Percentiles rank a stretch among this genome's conserved stretches.
These are phyloP conservation scores for Acipenser oxyrinchus DNA, from an alignment of 2,797 vertebrate species.

Conservation along the genomic window DNA sequence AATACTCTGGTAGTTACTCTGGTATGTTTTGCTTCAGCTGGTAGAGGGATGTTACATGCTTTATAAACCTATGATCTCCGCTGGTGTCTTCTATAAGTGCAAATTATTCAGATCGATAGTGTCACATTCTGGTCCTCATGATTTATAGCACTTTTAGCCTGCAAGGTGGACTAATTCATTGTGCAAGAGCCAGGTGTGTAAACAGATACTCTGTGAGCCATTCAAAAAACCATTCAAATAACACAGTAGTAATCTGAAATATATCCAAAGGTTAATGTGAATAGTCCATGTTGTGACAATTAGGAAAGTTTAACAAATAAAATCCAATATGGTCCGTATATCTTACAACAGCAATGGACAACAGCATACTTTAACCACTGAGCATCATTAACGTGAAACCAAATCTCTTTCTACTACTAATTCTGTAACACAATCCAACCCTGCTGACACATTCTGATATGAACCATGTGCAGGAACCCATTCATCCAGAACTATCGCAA, in stretches of 20 bases:
- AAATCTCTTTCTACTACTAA: too few relatives aligned
- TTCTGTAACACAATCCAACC: too few relatives aligned
- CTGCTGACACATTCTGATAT: too few relatives aligned
- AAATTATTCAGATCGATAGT: conserved; percentile 26
- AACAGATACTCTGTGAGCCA: conserved; percentile 1
- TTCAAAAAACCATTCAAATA: conserved; percentile 20
- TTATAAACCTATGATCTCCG: conserved; percentile 23
- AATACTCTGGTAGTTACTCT: not conserved
- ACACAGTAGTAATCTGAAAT: conserved; percentile 28
- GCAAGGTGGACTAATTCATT: not conserved
- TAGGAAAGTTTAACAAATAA: not conserved
- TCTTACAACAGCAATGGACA: too few relatives aligned
- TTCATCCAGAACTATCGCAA: too few relatives aligned
- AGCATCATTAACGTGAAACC: too few relatives aligned
- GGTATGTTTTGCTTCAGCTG: conserved; percentile 14
- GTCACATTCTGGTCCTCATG: conserved; percentile 15
- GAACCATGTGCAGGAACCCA: too few relatives aligned
- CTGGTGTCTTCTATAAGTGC: conserved; percentile 21
- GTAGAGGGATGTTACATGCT: conserved; percentile 17
- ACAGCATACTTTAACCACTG: too few relatives aligned
- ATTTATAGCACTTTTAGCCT: conserved; percentile 18
- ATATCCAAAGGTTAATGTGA: conserved; percentile 34
- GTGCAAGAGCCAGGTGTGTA: not conserved
- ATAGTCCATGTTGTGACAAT: conserved; percentile 30
- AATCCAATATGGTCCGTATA: too few relatives aligned